phyloP scores from a whole-genome alignment of 1,140 invertebrate genomes.

The Thalassaphorura encarpata region DNA sequence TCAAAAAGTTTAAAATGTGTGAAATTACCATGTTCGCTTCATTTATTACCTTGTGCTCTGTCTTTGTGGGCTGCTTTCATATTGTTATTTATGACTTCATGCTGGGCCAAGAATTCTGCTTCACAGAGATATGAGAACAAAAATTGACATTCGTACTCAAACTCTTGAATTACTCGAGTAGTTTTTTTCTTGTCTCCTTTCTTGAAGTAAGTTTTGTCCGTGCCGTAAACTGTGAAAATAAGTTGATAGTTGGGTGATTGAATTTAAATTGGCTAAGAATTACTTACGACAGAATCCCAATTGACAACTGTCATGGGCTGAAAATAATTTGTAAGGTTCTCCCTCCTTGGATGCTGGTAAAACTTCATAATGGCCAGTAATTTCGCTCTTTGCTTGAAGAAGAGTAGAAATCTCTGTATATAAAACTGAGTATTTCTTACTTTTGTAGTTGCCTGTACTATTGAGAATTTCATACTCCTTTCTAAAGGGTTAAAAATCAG shows the following conservation, averaged over 20 bases:
- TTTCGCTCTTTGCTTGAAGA: slow-evolving; percentile 51
- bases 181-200: too few species aligned
- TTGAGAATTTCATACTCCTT: slow-evolving; percentile 49
- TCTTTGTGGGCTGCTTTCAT: neutral
- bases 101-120: neutral
- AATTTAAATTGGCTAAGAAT: too few species aligned
- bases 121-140: neutral
- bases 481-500: slow-evolving; percentile 38
- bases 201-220: too few species aligned
- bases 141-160: neutral
- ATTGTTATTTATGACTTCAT: neutral
- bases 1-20: too few species aligned
- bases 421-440: slow-evolving; percentile 57
- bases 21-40: neutral
- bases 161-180: too few species aligned
- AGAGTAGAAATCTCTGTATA: slow-evolving; percentile 55
- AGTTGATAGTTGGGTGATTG: too few species aligned
- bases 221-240: too few species aligned
- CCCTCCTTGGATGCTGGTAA: neutral
- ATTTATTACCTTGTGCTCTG: neutral
- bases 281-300: too few species aligned
- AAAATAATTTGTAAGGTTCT: neutral
- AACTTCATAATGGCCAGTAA: neutral
- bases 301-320: too few species aligned
- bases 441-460: slow-evolving; percentile 53